Evolutionary conservation across 2,797 vertebrate genomes (phyloP).

Genomic region (Numenius phaeopus): DNA sequence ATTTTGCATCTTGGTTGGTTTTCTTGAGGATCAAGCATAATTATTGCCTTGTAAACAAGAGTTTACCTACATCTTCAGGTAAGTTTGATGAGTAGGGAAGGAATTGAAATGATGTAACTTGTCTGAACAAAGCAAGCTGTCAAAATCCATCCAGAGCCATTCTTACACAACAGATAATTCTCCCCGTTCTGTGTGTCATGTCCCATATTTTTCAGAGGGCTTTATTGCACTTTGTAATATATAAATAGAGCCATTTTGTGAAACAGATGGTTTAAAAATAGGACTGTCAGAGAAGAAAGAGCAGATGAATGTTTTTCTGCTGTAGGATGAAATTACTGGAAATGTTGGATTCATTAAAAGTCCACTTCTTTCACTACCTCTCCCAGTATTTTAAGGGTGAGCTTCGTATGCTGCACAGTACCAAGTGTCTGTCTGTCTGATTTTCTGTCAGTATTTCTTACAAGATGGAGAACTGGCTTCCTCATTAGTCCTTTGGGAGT

Average conservation of each 20-base stretch:
- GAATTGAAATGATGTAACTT: not conserved
- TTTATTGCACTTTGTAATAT: not conserved
- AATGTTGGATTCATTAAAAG: not conserved
- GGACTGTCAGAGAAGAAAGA: not conserved
- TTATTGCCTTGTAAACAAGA: not conserved
- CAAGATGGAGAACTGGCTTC: not conserved
- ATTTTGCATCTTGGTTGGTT: not conserved
- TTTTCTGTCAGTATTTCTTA: not conserved
- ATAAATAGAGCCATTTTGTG: not conserved
- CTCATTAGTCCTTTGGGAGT: not conserved
- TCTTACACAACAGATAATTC: not conserved
- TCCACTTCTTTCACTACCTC: not conserved
- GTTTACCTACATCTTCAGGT: not conserved
- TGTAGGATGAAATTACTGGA: not conserved
- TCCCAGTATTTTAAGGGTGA: not conserved
- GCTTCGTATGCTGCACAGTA: not conserved
- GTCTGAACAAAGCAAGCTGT: not conserved
- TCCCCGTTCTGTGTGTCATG: accelerated
- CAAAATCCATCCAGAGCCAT: not conserved
- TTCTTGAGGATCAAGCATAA: not conserved
- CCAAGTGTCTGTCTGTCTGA: not conserved
- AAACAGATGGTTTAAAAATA: slow-evolving; percentile 20
- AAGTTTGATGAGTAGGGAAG: not conserved
- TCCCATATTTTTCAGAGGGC: not conserved
- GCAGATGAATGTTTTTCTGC: not conserved